Base-by-base conservation (phyloP, 2,888 invertebrate species). In the Stomorhina lunata region DNA sequence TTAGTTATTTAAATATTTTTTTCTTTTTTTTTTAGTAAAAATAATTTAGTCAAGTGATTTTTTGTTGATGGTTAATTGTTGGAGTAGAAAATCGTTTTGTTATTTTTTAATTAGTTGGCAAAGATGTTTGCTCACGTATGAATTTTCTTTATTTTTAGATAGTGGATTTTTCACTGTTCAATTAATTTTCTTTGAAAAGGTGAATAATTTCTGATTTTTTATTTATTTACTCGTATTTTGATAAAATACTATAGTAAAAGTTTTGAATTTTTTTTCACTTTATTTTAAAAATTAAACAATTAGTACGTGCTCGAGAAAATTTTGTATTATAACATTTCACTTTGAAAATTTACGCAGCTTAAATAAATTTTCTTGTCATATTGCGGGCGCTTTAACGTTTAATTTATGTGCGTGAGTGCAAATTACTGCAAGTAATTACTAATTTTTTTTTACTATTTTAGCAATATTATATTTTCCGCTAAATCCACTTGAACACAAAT, bases 311-410 rank as follows among this genome's bases (percentile, higher is more conserved):
- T n/a, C n/a, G n/a, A n/a, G n/a, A n/a, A n/a, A n/a, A n/a, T 71
- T 61, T n/a, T 59, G 40, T 15, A 17, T 2, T 43, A 9, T 3
- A 17, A 29, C 50, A 34, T 68, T 68, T 71, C 55, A 61, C 27
- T 7, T n/a, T 34, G 17, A 7, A 68, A 69, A 53, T 65, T 53
- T 79, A 79, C 75, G 78, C 78, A 82, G 69, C 37, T 75, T 63
- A 34, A 40, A 20, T 55, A 22, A 17, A 50, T 15, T 45, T 20
- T 78, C n/a, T 78, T 57, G 48, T 40, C 15, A 63, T 72, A 61
- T 17, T 20, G 55, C 45, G 6, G 27, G 27, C 25, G 25, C 77
- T 73, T 55, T 77, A n/a, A 17, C 63, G 15, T 45, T 7, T 22
- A 4, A 3, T 27, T 9, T 40, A 34, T 17, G 72, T 79, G 72